Base-by-base conservation (phyloP, 1,140 invertebrate species). In the Zaprionus gabonicus region DNA sequence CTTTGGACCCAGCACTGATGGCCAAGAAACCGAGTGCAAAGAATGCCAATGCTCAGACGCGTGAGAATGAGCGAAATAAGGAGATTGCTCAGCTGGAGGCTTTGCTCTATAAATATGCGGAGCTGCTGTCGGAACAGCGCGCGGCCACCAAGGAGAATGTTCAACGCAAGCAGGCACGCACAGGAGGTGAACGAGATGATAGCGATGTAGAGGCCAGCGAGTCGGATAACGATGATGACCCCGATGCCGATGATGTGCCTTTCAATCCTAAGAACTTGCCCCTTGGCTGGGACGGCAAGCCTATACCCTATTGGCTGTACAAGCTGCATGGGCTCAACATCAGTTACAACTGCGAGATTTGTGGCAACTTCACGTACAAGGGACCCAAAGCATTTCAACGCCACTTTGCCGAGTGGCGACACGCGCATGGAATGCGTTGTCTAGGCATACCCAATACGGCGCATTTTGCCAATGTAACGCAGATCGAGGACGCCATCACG, bases 241-340 rank as follows among this genome's bases (percentile, higher is more conserved):
- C 82, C 23, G 98, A 98, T 77, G 97, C 97, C 56, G 97, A 98
- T 92, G 97, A 98, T 81, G 97, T 99, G 49, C 98, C 99, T 0
- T 99, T 99, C 93, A 99, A 99, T 94, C 99, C 99, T 0, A 99
- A 99, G 94, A 99, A 99, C 94, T 93, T 99, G 36, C 99, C 99
- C 2, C 94, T 99, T 0, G 99, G 99, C 6, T 99, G 99, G 99
- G 99, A 99, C 94, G 99, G 99, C 56, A 99, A 99, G 94, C 98
- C 98, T 0, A 99, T 99, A 91, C 99, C 99, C 0, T 99, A 99
- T 93, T 99, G 99, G 99, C 93, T 99, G 28, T 99, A 99, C 93
- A 99, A 99, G 94, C 93, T 99, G 6, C 99, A 99, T 93, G 99
- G 99, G 1, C 94, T 99, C 1, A 99, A 99, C 93, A 99, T 99